These are phyloP conservation scores for Etia nguti DNA, from an alignment of 2,113 vertebrate genomes.

Conservation along the genomic window DNA sequence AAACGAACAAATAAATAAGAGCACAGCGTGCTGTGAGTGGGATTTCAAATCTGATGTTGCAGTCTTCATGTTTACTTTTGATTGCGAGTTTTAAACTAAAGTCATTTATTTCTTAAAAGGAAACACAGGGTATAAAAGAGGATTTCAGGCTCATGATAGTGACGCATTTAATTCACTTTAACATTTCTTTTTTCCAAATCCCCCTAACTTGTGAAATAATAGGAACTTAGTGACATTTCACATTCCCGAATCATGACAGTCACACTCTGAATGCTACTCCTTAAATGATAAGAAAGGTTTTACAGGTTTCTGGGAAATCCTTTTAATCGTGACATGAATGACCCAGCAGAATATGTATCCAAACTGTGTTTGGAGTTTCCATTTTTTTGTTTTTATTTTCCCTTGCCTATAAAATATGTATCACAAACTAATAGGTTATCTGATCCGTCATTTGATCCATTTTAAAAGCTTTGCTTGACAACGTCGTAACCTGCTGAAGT, in stretches of 20 bases:
- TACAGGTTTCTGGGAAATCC: neutral
- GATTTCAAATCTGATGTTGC: neutral
- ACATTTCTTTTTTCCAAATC: neutral
- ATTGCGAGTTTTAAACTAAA: neutral
- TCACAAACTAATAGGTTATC: neutral
- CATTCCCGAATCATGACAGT: slow-evolving; percentile 15
- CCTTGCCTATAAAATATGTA: neutral
- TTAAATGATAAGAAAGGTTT: neutral
- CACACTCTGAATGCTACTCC: neutral
- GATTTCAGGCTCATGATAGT: neutral
- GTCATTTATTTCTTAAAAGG: neutral
- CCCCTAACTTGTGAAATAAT: slow-evolving; percentile 17
- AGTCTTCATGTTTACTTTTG: neutral
- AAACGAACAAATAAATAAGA: neutral
- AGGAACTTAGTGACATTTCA: slow-evolving; percentile 16
- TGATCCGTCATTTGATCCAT: neutral
- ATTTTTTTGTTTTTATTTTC: neutral
- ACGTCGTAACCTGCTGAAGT: neutral
- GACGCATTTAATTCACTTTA: neutral
- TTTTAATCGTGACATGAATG: neutral
- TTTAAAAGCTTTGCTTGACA: neutral
- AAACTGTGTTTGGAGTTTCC: neutral
- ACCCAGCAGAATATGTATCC: neutral
- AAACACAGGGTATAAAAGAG: neutral
- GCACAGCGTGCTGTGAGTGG: neutral